phyloP scores from a whole-genome alignment of 2,888 invertebrate species.

The Drosophila kanekoi region DNA sequence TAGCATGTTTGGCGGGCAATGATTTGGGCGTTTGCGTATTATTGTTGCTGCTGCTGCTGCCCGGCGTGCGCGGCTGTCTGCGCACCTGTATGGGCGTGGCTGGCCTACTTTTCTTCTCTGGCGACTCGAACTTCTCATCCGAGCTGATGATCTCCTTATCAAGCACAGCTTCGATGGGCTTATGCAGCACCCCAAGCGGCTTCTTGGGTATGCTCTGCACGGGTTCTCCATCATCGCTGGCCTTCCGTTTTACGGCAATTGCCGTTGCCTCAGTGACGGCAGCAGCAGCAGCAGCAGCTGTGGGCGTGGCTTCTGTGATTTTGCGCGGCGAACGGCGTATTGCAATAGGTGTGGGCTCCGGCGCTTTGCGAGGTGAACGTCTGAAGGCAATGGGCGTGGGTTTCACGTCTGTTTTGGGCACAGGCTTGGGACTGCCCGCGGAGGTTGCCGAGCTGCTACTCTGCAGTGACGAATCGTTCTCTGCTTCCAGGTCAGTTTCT shows the following conservation, averaged over 20 bases:
- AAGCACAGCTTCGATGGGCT: slow-evolving; percentile 67
- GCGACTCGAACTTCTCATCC: slow-evolving; percentile 83
- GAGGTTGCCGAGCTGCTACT: slow-evolving; percentile 50
- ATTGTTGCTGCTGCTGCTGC: slow-evolving; percentile 44
- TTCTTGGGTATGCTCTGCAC: slow-evolving; percentile 17
- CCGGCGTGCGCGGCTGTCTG: slow-evolving; percentile 81
- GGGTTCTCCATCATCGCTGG: slow-evolving; percentile 13
- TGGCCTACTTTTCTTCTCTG: slow-evolving; percentile 80
- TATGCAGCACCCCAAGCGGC: slow-evolving; percentile 44
- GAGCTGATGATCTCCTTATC: slow-evolving; percentile 83
- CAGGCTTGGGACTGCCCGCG: slow-evolving; percentile 37
- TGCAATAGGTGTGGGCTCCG: slow-evolving; percentile 46
- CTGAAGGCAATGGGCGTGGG: slow-evolving; percentile 59
- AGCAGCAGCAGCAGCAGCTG: neutral
- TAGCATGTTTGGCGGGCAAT: slow-evolving; percentile 65
- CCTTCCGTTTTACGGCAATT: slow-evolving; percentile 27
- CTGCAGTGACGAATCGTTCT: slow-evolving; percentile 72
- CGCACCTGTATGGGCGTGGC: slow-evolving; percentile 84
- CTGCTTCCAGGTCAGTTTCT: slow-evolving; percentile 51
- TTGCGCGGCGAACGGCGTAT: slow-evolving; percentile 51
- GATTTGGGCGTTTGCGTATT: slow-evolving; percentile 45
- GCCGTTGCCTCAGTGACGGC: neutral
- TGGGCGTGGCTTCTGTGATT: slow-evolving; percentile 28
- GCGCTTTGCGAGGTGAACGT: slow-evolving; percentile 53
- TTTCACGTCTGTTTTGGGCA: slow-evolving; percentile 13